Conservation (phyloP, 2,888 invertebrate species). For the Sympetrum striolatum region DNA sequence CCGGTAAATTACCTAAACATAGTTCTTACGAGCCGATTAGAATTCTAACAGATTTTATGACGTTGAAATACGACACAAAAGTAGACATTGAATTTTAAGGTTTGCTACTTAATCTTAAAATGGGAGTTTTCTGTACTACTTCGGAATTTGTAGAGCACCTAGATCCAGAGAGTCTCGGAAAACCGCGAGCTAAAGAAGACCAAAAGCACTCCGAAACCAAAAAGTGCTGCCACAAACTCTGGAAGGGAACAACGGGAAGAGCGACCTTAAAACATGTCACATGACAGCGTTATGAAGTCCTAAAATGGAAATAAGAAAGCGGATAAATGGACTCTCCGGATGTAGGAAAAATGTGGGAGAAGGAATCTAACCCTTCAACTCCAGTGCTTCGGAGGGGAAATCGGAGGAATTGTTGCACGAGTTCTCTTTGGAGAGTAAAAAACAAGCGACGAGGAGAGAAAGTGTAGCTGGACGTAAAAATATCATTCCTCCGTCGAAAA, state of each 20-base stretch:
- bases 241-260: not conserved
- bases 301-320: not conserved
- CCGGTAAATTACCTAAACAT: no score
- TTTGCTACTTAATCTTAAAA: no score
- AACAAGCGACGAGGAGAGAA: not conserved
- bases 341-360: not conserved
- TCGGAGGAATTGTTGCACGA: not conserved
- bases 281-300: not conserved
- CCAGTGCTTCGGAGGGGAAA: not conserved
- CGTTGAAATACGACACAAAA: no score
- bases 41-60: no score
- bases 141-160: no score
- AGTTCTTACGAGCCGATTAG: no score
- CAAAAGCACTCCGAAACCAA: no score
- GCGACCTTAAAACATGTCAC: not conserved
- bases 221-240: not conserved
- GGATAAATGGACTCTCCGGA: not conserved
- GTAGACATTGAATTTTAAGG: no score
- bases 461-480: not conserved
- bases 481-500: not conserved
- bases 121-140: no score
- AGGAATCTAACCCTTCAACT: not conserved
- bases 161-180: no score
- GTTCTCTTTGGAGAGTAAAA: not conserved
- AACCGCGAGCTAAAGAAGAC: no score